Evolutionary conservation across 2,113 vertebrate genomes (phyloP).

Genomic region (Salvelinus alpinus): DNA sequence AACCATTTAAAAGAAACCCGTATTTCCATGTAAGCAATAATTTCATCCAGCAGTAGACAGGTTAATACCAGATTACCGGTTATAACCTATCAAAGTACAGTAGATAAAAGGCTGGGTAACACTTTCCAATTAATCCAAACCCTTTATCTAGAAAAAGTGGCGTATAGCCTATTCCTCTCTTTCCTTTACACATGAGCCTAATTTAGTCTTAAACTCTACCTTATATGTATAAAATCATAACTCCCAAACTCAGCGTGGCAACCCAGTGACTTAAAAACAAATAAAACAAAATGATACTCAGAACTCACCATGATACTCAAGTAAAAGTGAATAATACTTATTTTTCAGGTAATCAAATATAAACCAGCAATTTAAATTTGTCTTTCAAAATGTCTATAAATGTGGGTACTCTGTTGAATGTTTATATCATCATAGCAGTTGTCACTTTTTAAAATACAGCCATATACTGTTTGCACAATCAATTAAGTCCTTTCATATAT

Average conservation of each 20-base stretch:
- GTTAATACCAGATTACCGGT: too few species aligned
- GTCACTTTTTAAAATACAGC: slow-evolving; percentile 67
- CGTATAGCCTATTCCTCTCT: background rate
- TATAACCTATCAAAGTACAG: background rate
- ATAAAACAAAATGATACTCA: background rate
- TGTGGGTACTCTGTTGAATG: slow-evolving; percentile 33
- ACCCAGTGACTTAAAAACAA: slow-evolving; percentile 23
- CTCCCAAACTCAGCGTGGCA: slow-evolving; percentile 24
- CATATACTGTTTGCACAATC: slow-evolving; percentile 69
- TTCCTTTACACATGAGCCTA: background rate
- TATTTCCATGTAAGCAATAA: background rate
- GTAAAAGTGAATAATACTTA: slow-evolving; percentile 48
- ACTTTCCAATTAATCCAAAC: background rate
- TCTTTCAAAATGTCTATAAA: slow-evolving; percentile 40
- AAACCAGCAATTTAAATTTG: slow-evolving; percentile 49
- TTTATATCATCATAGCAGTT: slow-evolving; percentile 37
- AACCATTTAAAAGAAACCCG: background rate
- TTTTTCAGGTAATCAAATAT: slow-evolving; percentile 24
- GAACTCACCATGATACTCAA: slow-evolving; percentile 28
- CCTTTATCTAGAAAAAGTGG: background rate
- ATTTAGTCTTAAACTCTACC: background rate
- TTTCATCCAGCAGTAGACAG: background rate
- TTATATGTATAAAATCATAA: slow-evolving; percentile 7
- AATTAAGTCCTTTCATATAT: slow-evolving; percentile 57
- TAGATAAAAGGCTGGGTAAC: background rate